Evolutionary conservation across 2,113 vertebrate species (phyloP).

Genomic region (Petrocephalus microphthalmus): DNA sequence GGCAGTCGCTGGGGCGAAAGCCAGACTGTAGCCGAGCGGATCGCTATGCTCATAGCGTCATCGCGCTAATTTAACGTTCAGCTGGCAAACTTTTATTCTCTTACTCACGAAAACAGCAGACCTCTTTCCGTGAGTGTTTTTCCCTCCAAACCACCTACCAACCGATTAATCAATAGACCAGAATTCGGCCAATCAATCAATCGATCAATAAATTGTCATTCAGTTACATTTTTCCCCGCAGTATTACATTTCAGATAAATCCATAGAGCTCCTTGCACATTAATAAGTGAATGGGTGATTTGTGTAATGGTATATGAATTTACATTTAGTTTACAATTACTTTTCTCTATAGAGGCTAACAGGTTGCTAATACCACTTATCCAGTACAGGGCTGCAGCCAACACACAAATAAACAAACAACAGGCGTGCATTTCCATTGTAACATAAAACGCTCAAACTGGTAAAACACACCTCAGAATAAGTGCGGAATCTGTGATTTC

Average conservation of each 20-base stretch:
- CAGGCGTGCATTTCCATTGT: not conserved
- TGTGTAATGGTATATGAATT: not conserved
- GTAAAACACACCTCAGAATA: not conserved
- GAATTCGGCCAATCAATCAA: not conserved
- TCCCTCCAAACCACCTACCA: not conserved
- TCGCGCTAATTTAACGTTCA: not conserved
- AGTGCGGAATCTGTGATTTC: not conserved
- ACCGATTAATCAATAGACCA: conserved; percentile 23
- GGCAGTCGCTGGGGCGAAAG: not conserved
- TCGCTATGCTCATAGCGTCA: not conserved
- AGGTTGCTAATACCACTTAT: not conserved
- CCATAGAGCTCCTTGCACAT: not conserved
- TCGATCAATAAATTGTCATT: not conserved
- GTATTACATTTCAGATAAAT: not conserved
- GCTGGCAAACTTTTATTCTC: not conserved
- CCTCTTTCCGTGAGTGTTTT: not conserved
- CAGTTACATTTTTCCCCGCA: not conserved
- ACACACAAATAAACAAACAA: not conserved
- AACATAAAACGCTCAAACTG: not conserved
- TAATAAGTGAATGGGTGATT: not conserved
- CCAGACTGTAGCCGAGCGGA: not conserved
- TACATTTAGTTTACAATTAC: not conserved
- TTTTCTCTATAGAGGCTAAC: not conserved
- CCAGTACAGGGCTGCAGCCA: not conserved
- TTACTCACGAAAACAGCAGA: not conserved